Evolutionary conservation across 2,113 vertebrate genomes (phyloP).

Genomic region (Stercorarius parasiticus): DNA sequence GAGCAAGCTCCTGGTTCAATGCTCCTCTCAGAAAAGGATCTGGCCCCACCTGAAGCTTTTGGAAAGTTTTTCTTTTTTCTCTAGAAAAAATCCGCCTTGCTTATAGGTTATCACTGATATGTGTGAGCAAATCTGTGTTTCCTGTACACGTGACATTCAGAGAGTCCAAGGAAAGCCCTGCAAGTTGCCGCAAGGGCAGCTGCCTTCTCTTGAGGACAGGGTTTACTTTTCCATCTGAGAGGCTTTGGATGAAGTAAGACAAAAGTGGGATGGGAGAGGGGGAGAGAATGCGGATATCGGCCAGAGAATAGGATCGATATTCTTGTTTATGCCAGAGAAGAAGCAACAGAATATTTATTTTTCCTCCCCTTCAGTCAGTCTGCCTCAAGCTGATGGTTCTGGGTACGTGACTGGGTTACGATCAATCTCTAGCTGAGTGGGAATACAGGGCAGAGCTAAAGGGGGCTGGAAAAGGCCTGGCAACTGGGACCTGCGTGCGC

Average conservation of each 20-base stretch:
- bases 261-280: conserved; percentile 61
- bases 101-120: not conserved
- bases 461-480: conserved; percentile 27
- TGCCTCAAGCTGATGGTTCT: conserved; percentile 59
- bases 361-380: conserved; percentile 66
- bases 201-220: conserved; percentile 32
- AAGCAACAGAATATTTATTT: conserved; percentile 52
- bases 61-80: not conserved
- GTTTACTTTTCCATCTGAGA: conserved; percentile 48
- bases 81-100: conserved; percentile 18
- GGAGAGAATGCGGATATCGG: conserved; percentile 45
- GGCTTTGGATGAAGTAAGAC: conserved; percentile 65
- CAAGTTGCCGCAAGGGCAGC: not conserved
- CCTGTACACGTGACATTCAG: fast-evolving
- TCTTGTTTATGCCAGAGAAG: conserved; percentile 63
- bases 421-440: conserved; percentile 51
- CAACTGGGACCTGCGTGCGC: not conserved
- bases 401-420: not conserved
- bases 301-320: conserved; percentile 50
- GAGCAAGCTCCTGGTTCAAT: conserved; percentile 16
- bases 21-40: conserved; percentile 36
- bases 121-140: not conserved
- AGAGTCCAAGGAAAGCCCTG: conserved; percentile 24
- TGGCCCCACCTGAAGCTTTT: conserved; percentile 10
- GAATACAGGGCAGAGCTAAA: conserved; percentile 40